These are phyloP conservation scores for Esox masquinongy DNA, from an alignment of 2,797 vertebrate species.

Conservation along the genomic window DNA sequence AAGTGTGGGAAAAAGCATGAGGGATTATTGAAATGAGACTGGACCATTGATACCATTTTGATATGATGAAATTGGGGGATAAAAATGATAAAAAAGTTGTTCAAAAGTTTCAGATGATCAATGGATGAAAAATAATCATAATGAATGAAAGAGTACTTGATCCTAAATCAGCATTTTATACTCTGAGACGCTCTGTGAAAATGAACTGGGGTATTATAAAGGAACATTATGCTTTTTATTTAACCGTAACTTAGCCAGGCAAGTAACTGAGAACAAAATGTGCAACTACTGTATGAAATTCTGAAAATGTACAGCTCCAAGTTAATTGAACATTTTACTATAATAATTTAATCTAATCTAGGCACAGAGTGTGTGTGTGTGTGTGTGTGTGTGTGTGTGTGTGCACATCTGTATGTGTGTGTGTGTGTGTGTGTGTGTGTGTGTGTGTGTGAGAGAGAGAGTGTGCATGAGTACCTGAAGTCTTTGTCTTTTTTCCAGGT, in stretches of 20 bases:
- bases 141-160: not conserved
- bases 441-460: not conserved
- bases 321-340: not conserved
- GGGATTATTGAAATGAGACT: too few relatives aligned
- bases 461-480: slow-evolving; percentile 19
- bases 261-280: not conserved
- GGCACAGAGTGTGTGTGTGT: not conserved
- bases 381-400: not conserved
- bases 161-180: too few relatives aligned
- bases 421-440: not conserved
- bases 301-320: not conserved
- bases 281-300: not conserved
- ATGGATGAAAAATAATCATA: not conserved
- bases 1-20: too few relatives aligned
- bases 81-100: too few relatives aligned
- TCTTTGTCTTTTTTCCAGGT: slow-evolving; percentile 60
- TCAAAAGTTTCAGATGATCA: too few relatives aligned
- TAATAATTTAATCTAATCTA: not conserved
- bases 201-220: not conserved
- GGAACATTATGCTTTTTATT: not conserved
- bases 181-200: not conserved
- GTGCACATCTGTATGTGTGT: not conserved
- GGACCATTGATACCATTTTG: too few relatives aligned
- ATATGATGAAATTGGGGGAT: too few relatives aligned
- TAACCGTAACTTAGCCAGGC: not conserved